These are phyloP conservation scores for Platysteira castanea DNA, from an alignment of 2,113 vertebrate species.

Conservation along the genomic window DNA sequence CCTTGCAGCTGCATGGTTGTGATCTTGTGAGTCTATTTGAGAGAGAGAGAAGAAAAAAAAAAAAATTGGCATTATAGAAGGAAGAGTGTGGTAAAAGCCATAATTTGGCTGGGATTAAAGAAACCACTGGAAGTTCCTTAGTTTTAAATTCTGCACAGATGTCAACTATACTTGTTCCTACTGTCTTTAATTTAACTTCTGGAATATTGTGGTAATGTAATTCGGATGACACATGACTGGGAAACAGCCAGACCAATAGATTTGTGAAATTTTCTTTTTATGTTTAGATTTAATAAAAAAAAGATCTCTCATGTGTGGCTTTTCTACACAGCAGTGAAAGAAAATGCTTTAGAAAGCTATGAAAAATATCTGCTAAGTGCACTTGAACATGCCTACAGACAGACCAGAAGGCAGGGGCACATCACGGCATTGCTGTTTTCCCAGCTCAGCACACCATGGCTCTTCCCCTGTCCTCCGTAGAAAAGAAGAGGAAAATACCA, in stretches of 20 bases:
- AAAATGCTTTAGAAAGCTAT: background rate
- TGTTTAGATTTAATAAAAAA: conserved; percentile 48
- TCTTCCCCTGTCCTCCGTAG: background rate
- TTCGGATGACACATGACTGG: conserved; percentile 57
- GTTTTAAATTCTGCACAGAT: conserved; percentile 66
- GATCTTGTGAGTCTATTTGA: background rate
- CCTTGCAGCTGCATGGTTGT: background rate
- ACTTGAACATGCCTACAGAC: background rate
- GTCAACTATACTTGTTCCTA: conserved; percentile 60
- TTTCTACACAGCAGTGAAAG: background rate
- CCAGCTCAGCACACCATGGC: background rate
- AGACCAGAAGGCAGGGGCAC: background rate
- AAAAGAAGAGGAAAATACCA: background rate
- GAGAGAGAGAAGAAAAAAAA: background rate
- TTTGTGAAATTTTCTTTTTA: conserved; percentile 59
- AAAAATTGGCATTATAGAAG: conserved; percentile 5
- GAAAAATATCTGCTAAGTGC: background rate
- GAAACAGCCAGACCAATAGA: conserved; percentile 61
- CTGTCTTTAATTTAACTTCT: conserved; percentile 64
- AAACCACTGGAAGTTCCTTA: conserved; percentile 67
- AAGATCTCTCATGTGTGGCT: background rate
- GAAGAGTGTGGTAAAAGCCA: conserved; percentile 60
- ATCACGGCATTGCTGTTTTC: background rate
- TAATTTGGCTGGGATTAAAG: conserved; percentile 65
- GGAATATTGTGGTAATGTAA: conserved; percentile 57